Evolutionary conservation across 1,140 invertebrate genomes (phyloP), one percentile per base, ranked within the genome.

Genomic region (Drosophila virilis): DNA sequence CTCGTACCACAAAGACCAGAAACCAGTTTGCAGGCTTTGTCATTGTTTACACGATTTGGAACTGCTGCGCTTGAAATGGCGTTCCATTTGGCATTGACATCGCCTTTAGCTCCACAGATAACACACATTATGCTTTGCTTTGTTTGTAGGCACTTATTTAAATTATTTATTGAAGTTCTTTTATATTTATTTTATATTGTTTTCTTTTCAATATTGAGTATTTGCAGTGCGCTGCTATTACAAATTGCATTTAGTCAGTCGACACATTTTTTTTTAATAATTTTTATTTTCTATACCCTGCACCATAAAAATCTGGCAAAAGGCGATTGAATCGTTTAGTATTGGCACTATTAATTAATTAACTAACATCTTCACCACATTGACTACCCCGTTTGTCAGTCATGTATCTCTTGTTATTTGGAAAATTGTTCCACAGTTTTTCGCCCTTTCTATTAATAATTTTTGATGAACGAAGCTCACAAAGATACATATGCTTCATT

Each of bases 71-170:
- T 58, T 59, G 28, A 50, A 42, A 32, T 38, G 1, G 46, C 40
- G 38, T 69, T 55, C 35, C 57, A 68, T 69, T 74, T 46, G 46
- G 28, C 43, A 64, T 65, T 71, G 67, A 70, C 67, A 50, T 33
- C 40, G 54, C 28, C 28, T 46, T 40, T 35, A 37, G 45, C 37
- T 38, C 38, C 42, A 43, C 57, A 82, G 79, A 86, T 86, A 88
- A 82, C 83, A 70, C 78, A 58, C 22, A 85, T 85, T 74, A 79
- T 83, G 69, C 65, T 74, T 51, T 40, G 67, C 58, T 88, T 86
- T 88, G 76, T 77, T 83, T 76, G 60, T 57, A 32, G 43, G 71
- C 74, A 81, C 78, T 85, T 76, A 86, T 73, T 75, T 57, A 68
- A 75, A 68, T 68, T 75, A 75, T 60, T 43, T 35, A 40, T 28